Base-by-base conservation (phyloP, 2,888 invertebrate genomes). In the Troides helena region DNA sequence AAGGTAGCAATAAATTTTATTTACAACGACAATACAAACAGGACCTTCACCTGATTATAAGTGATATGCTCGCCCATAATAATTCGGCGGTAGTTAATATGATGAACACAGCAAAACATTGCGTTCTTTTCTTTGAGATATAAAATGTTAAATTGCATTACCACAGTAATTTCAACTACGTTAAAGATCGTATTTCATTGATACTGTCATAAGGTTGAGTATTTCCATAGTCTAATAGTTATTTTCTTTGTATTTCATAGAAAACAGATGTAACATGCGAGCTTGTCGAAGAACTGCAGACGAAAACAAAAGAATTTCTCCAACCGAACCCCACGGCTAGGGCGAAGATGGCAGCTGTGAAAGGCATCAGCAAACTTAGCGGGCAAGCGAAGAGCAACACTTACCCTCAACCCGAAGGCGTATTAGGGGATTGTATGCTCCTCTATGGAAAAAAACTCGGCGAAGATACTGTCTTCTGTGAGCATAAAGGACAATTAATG, bases 201-300 rank as follows among this genome's bases (percentile, higher is more conserved):
- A 17, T 30, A 30, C 50, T 14, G 6, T 53, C 18, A 18, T 53
- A n/a, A n/a, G 53, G 53, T 53, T 53, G 6, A 53, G 0, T 53
- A 53, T 53, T n/a, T 7, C 14, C 1, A 1, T 46, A 46, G 14
- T 10, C 7, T 14, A 46, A 14, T 10, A 46, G 1, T n/a, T n/a
- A n/a, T 53, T 53, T 65, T 70, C 66, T 50, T 66, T 86, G 86
- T 57, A 10, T 46, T 3, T 46, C 46, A 8, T 89, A 99, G 98
- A 99, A 99, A 96, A 98, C 99, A 77, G 99, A 99, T 90, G 97
- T 99, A 70, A 99, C 99, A 74, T 97, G 97, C 81, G 99, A 99
- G 89, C 92, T 99, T 82, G 98, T 99, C 56, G 99, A 99, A 86
- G 99, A 99, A 82, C 92, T 99, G 77, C 98, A 99, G 88, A 92